These are phyloP conservation scores for Hyperoplus lanceolatus DNA, from an alignment of 2,797 vertebrate genomes.

Conservation along the genomic window DNA sequence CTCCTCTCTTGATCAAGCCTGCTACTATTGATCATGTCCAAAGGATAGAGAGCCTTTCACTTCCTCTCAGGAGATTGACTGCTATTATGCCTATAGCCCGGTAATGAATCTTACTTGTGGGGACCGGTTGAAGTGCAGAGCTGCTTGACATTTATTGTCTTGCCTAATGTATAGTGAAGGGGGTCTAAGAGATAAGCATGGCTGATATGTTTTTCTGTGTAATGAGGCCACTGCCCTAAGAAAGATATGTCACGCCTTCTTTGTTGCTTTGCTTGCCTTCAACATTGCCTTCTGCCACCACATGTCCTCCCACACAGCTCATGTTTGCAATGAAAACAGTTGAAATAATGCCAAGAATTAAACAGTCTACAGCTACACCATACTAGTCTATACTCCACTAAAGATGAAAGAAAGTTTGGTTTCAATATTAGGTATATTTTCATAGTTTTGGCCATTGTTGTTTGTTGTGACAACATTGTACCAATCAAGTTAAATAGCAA, in stretches of 20 bases:
- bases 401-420: neutral
- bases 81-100: slow-evolving; percentile 76
- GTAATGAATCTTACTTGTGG: slow-evolving; percentile 85
- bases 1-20: slow-evolving; percentile 68
- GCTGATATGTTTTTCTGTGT: slow-evolving; percentile 70
- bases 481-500: neutral
- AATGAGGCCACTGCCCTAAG: slow-evolving; percentile 65
- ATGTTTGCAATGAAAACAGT: slow-evolving; percentile 3
- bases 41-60: slow-evolving; percentile 78
- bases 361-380: neutral
- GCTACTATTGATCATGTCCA: slow-evolving; percentile 83
- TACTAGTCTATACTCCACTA: too few species aligned
- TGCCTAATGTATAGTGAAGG: slow-evolving; percentile 76
- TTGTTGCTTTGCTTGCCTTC: slow-evolving; percentile 32
- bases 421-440: neutral
- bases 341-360: neutral
- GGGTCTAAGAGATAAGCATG: slow-evolving; percentile 73
- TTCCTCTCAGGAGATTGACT: slow-evolving; percentile 81
- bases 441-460: neutral
- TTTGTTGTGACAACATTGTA: neutral
- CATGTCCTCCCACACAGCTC: slow-evolving; percentile 5
- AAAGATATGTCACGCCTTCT: slow-evolving; percentile 47
- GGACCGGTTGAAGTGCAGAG: slow-evolving; percentile 71
- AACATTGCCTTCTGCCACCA: slow-evolving; percentile 29
- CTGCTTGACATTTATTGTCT: slow-evolving; percentile 86